Evolutionary conservation across 2,888 invertebrate species (phyloP).

Genomic region (Lacanobia wlatinum): DNA sequence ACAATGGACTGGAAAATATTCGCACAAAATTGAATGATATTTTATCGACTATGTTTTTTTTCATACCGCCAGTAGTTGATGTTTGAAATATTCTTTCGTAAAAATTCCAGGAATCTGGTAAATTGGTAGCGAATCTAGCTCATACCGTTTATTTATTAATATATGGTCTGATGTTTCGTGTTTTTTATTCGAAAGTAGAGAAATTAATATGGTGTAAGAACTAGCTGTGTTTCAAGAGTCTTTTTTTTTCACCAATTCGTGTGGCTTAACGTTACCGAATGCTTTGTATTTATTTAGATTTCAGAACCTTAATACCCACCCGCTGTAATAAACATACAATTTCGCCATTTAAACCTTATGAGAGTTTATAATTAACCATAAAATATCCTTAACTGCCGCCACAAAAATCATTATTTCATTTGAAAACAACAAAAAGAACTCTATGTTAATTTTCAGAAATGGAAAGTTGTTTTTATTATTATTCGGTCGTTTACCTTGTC

Average conservation of each 20-base stretch:
- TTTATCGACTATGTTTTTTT: not conserved
- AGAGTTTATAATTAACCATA: constrained; percentile 43
- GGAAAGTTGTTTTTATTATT: constrained; percentile 30
- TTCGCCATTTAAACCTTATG: constrained; percentile 28
- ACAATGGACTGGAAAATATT: not conserved
- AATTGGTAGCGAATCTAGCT: not conserved
- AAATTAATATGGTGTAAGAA: not conserved
- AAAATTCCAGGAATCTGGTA: not conserved
- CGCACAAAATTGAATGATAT: not conserved
- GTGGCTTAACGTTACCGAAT: constrained; percentile 1
- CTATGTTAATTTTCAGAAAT: constrained; percentile 31
- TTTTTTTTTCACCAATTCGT: not conserved
- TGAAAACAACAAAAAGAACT: constrained; percentile 27
- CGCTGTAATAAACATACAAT: constrained; percentile 33
- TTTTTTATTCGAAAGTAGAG: too few species aligned
- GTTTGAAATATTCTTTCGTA: not conserved
- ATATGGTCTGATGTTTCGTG: too few species aligned
- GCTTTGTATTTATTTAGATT: constrained; percentile 15
- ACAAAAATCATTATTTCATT: constrained; percentile 37
- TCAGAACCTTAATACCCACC: constrained; percentile 14
- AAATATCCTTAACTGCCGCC: constrained; percentile 36
- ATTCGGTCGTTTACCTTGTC: constrained; percentile 14
- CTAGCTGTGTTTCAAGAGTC: not conserved
- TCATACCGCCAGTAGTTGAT: not conserved
- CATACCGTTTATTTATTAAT: not conserved